Evolutionary conservation across 2,888 invertebrate species (phyloP), one percentile per base, ranked within the genome.

Genomic region (Erebia aethiops): DNA sequence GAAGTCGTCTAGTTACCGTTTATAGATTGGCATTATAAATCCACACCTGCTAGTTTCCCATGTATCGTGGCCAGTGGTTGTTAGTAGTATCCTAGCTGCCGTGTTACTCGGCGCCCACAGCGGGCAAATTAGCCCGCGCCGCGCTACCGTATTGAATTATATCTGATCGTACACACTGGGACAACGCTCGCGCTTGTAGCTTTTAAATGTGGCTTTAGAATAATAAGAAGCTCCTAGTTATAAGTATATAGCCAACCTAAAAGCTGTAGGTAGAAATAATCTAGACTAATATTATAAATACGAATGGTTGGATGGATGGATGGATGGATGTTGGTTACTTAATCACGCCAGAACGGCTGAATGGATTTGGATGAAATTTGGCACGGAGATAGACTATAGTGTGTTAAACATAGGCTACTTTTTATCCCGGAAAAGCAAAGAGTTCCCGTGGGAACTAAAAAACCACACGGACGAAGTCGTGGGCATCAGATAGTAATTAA

Each of bases 41-140:
- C 7, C 2, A 7, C 0, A 5, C 2, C 8, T 21, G 57, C 14
- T 57, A 21, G 57, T 57, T 57, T 21, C 5, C 11, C 26, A 13
- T n/a, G 14, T 26, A 13, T 26, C 26, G 14, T 57, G 14, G 14
- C 2, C 1, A 18, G 46, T 43, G 10, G 18, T 61, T 11, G 18
- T 61, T 58, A 46, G 64, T 61, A 21, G 14, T 49, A 63, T 35
- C 65, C 66, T 16, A 13, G 71, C 71, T 69, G 49, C 71, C 70
- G 72, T 16, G 66, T 63, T 62, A 62, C 54, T 57, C 49, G 46
- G 65, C 66, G 63, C 46, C 35, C 52, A 51, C 65, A 21, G 67
- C 56, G 64, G 67, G 64, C 74, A 61, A 68, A 74, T 74, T 74
- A 72, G 72, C 65, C 46, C 68, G 41, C 35, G 61, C 52, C 67